Percentiles rank a stretch among this genome's conserved stretches.
These are phyloP conservation scores for Diabrotica virgifera DNA, from an alignment of 1,140 invertebrate species.

Conservation along the genomic window DNA sequence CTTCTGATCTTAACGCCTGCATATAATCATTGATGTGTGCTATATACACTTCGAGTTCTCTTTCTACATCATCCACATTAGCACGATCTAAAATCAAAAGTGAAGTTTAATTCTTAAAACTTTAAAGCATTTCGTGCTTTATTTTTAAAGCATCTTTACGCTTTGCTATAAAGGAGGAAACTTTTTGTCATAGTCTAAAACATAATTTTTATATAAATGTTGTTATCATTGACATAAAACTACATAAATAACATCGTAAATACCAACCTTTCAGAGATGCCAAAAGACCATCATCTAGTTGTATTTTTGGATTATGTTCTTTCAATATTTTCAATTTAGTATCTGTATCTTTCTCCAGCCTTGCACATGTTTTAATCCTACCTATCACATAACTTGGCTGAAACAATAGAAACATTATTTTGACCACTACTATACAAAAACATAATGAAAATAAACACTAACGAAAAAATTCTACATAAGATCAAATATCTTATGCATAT, in stretches of 20 bases:
- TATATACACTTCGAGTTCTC: constrained; percentile 80
- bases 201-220: too few relatives aligned
- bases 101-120: too few relatives aligned
- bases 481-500: too few relatives aligned
- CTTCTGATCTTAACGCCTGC: constrained; percentile 73
- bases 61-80: constrained; percentile 82
- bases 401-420: constrained; percentile 31
- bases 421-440: too few relatives aligned
- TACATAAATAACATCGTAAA: not conserved
- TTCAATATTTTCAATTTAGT: constrained; percentile 62
- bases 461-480: too few relatives aligned
- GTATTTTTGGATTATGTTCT: constrained; percentile 52
- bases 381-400: constrained; percentile 61
- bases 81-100: constrained; percentile 62
- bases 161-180: too few relatives aligned
- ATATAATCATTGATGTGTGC: constrained; percentile 77
- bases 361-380: constrained; percentile 64
- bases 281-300: constrained; percentile 60
- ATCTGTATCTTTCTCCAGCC: constrained; percentile 65
- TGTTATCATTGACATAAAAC: not conserved
- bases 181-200: too few relatives aligned
- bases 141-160: too few relatives aligned
- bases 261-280: constrained; percentile 66
- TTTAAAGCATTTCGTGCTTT: too few relatives aligned
- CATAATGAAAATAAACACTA: constrained; percentile 17